Base-by-base conservation (phyloP, 2,888 invertebrate species). In the Drosophila incognita region DNA sequence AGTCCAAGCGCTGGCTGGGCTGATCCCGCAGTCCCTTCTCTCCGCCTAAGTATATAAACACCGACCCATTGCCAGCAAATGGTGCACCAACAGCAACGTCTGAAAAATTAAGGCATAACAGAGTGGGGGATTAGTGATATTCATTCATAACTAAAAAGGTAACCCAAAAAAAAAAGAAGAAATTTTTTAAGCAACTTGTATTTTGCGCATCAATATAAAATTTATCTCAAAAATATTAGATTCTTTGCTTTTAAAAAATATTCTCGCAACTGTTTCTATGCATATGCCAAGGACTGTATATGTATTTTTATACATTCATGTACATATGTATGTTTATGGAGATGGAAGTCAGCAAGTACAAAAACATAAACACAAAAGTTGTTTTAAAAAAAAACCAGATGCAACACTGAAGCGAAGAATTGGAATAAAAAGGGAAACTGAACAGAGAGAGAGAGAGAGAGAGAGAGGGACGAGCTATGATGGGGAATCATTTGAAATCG, bases 71-170 rank as follows among this genome's bases (percentile, higher is more conserved):
- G 15, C 93, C 94, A 42, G 95, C 94, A 89, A 95, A 96, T 0
- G 96, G 96, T 42, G 96, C 95, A 18, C 96, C 95, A 31, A 96
- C 94, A 10, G 95, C 96, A 79, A 96, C 93, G 91, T 96, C 96
- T 94, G 73, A 0, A 63, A 13, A n/a, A 38, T 7, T 7, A 18
- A 18, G 4, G 24, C 21, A 27, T 11, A 18, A 11, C n/a, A 36
- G 0, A 54, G 3, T 53, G 15, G 29, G 2, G 11, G 11, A 21
- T 42, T 13, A 42, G 42, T 21, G 42, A 2, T 42, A 11, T 42
- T n/a, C 38, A 8, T n/a, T 40, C 4, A 4, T 38, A 15, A 24
- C 8, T 15, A 6, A 18, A 4, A 27, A 27, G 2, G 10, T 27
- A 27, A 18, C 4, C 6, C 40, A 4, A 42, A 11, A 40, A n/a